Conservation (phyloP, 2,797 vertebrate species). For the Bradypodion pumilum region DNA sequence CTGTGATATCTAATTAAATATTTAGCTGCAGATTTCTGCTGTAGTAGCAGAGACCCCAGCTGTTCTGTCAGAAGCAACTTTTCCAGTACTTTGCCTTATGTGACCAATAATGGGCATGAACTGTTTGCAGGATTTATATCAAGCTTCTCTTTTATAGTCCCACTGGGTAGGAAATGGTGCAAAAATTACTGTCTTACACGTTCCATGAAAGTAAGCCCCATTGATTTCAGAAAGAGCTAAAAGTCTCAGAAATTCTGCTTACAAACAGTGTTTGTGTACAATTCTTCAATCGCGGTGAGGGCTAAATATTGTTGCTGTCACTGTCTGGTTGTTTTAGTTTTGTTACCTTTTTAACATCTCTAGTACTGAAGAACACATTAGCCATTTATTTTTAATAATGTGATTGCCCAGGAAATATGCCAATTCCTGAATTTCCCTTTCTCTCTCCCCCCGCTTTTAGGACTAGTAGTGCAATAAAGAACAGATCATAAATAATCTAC, state of each 20-base stretch:
- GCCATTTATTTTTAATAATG: constrained; percentile 39
- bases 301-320: not conserved
- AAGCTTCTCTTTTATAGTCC: not conserved
- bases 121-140: not conserved
- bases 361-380: not conserved
- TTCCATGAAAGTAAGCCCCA: not conserved
- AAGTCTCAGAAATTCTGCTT: constrained; percentile 10
- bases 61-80: constrained; percentile 22
- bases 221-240: not conserved
- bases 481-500: constrained; percentile 63
- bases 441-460: constrained; percentile 55
- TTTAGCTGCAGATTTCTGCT: not conserved
- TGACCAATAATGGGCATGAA: not conserved
- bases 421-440: constrained; percentile 43
- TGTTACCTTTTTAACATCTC: constrained; percentile 1
- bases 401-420: not conserved
- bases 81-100: not conserved
- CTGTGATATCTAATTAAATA: constrained; percentile 15
- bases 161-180: not conserved
- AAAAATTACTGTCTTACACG: not conserved
- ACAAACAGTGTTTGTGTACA: not conserved
- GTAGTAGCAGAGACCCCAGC: not conserved
- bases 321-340: not conserved
- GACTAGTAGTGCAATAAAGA: constrained; percentile 57
- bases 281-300: not conserved